Percentiles rank a stretch among this genome's conserved stretches.
Conservation (phyloP, 2,797 vertebrate species). For the Manis javanica region DNA sequence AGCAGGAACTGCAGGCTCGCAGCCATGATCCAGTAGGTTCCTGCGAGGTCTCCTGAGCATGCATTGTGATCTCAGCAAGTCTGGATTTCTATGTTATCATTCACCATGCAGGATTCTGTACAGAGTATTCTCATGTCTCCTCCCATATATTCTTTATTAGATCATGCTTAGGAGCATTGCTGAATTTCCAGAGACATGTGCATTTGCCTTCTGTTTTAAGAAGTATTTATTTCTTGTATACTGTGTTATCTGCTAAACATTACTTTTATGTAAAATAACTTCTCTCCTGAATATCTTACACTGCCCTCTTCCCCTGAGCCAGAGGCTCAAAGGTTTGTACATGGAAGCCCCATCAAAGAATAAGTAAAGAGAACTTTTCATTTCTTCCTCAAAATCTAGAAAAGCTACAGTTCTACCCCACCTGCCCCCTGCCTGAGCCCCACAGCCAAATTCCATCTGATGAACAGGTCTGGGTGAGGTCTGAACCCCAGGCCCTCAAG, state of each 20-base stretch:
- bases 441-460: background rate
- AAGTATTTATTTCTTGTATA: conserved; percentile 69
- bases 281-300: conserved; percentile 51
- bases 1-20: background rate
- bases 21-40: background rate
- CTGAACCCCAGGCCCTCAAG: background rate
- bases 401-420: background rate
- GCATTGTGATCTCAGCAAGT: background rate
- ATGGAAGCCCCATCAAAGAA: conserved; percentile 22
- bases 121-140: background rate
- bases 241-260: conserved; percentile 60
- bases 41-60: background rate
- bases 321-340: conserved; percentile 41
- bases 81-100: background rate
- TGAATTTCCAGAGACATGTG: conserved; percentile 65
- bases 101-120: background rate
- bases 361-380: conserved; percentile 7
- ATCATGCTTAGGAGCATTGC: conserved; percentile 49
- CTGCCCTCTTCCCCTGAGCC: conserved; percentile 37
- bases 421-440: background rate
- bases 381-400: conserved; percentile 40
- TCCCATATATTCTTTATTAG: conserved; percentile 30
- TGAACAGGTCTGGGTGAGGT: background rate
- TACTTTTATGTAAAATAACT: conserved; percentile 70
- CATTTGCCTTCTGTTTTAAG: conserved; percentile 68